These are phyloP conservation scores for Borostomias antarcticus DNA, from an alignment of 2,797 vertebrate genomes.

Conservation along the genomic window DNA sequence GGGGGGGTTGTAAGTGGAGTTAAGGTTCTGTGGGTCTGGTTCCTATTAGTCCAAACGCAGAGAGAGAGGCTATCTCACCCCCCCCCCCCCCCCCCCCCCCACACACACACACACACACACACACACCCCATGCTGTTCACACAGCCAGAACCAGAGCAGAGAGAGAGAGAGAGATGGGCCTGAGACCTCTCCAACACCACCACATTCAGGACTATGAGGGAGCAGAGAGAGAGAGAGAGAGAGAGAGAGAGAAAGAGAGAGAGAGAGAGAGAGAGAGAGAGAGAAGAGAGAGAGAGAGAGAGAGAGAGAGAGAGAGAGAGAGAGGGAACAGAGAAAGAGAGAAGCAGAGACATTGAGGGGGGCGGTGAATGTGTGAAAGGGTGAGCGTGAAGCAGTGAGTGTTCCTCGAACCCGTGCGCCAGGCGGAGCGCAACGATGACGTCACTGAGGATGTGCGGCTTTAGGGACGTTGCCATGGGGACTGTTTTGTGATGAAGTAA, in stretches of 20 bases:
- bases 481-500: no score
- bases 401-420: no score
- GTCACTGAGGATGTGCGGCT: no score
- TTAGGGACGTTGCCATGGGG: no score
- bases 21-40: conserved; percentile 52
- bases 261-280: background rate
- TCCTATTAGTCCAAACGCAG: conserved; percentile 59
- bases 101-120: no score
- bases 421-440: no score
- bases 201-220: conserved; percentile 15
- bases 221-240: conserved; percentile 36
- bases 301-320: no score
- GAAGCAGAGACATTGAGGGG: no score
- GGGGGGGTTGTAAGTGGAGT: conserved; percentile 21
- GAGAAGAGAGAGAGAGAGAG: background rate
- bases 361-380: no score
- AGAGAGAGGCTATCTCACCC: conserved; percentile 26
- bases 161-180: background rate
- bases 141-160: background rate
- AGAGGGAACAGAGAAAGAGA: no score
- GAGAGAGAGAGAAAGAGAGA: background rate
- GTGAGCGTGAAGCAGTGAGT: no score
- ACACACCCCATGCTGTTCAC: conserved; percentile 10
- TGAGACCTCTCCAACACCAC: background rate
- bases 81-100: no score